Evolutionary conservation across 2,888 invertebrate species (phyloP).

Genomic region (Gandaritis pyraliata): DNA sequence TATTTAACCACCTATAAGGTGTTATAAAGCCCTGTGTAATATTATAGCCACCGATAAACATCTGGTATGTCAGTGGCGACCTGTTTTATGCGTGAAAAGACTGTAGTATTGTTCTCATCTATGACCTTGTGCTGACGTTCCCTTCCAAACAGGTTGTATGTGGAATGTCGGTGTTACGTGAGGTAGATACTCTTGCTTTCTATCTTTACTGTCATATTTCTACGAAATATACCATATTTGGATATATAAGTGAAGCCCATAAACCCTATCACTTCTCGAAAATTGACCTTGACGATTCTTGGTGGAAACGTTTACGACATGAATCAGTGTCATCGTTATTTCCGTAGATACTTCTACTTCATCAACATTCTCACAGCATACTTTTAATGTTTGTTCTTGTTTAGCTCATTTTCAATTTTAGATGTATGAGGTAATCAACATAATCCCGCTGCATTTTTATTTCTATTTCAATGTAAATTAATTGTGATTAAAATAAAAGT

Average conservation of each 20-base stretch:
- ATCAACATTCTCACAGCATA: slow-evolving; percentile 20
- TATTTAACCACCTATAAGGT: no score
- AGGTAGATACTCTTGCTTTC: slow-evolving; percentile 59
- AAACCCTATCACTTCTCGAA: slow-evolving; percentile 4
- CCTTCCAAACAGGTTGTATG: slow-evolving; percentile 67
- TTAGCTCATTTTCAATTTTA: slow-evolving; percentile 17
- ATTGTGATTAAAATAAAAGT: slow-evolving; percentile 38
- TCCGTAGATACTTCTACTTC: slow-evolving; percentile 14
- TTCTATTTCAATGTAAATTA: neutral
- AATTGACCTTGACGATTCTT: slow-evolving; percentile 21
- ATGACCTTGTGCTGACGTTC: slow-evolving; percentile 72
- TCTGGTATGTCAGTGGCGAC: neutral
- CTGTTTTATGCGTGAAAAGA: slow-evolving; percentile 2
- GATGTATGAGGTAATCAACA: slow-evolving; percentile 14
- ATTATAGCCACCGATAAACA: neutral
- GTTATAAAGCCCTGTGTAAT: no score
- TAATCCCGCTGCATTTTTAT: no score
- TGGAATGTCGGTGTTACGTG: slow-evolving; percentile 57
- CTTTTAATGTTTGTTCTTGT: neutral
- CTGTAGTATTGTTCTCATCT: slow-evolving; percentile 55
- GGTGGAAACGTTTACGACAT: slow-evolving; percentile 7
- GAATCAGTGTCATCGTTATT: slow-evolving; percentile 31
- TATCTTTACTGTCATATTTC: slow-evolving; percentile 41
- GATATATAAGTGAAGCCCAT: neutral
- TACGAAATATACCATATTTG: slow-evolving; percentile 16